Conservation (phyloP, 2,888 invertebrate genomes). For the Hanleya hanleyi region DNA sequence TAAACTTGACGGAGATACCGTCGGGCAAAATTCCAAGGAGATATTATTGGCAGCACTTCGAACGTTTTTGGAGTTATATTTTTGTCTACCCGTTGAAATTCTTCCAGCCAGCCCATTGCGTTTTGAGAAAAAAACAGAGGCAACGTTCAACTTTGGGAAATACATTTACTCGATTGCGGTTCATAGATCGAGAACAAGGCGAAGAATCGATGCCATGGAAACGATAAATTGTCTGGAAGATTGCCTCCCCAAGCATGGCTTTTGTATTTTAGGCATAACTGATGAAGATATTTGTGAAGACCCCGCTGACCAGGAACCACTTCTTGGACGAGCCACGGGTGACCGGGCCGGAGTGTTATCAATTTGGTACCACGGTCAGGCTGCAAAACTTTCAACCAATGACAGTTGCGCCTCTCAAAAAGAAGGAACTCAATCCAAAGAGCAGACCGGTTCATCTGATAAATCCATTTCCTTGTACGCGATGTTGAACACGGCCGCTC, state of each 20-base stretch:
- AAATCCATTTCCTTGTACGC: neutral
- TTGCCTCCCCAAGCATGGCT: neutral
- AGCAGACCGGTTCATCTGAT: neutral
- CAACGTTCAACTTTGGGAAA: neutral
- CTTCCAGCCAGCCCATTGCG: neutral
- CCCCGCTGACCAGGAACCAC: neutral
- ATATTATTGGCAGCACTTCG: too few relatives aligned
- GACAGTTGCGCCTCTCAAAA: neutral
- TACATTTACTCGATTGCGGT: neutral
- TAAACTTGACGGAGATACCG: too few relatives aligned
- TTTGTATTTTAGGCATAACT: conserved; percentile 1
- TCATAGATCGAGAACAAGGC: neutral
- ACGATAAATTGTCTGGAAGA: neutral
- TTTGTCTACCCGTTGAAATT: neutral
- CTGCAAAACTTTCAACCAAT: neutral
- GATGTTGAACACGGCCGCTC: neutral
- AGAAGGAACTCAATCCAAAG: neutral
- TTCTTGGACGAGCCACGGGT: neutral
- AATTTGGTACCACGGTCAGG: neutral
- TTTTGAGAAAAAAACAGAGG: neutral
- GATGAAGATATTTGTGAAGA: neutral
- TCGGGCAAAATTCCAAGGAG: too few relatives aligned
- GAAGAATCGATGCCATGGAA: neutral
- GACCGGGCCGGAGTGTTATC: neutral
- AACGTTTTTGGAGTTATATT: neutral